phyloP scores from a whole-genome alignment of 2,113 vertebrate genomes.

The Lamprologus sp. region DNA sequence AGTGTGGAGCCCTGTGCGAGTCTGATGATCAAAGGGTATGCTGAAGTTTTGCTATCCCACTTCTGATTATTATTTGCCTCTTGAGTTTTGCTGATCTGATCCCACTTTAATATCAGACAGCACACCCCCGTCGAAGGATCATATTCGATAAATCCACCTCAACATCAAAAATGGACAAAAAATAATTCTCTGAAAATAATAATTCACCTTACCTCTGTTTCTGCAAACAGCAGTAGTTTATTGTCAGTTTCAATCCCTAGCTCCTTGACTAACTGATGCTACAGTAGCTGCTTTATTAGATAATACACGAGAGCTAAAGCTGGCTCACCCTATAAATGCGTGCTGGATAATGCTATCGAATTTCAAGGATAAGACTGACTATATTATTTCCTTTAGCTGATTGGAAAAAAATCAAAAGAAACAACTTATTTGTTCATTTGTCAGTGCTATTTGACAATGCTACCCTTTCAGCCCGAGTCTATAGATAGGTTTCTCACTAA shows the following conservation, averaged over 20 bases:
- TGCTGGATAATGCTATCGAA: neutral
- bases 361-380: neutral
- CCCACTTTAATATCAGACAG: constrained; percentile 35
- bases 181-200: neutral
- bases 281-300: neutral
- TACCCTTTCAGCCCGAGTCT: neutral
- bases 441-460: neutral
- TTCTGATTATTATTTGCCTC: neutral
- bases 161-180: neutral
- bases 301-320: neutral
- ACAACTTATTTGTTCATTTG: neutral
- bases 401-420: neutral
- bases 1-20: neutral
- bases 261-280: neutral
- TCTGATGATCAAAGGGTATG: neutral
- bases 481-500: neutral
- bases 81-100: neutral
- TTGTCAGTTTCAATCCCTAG: neutral
- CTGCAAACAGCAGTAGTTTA: neutral
- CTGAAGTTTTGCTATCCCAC: neutral
- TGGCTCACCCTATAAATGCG: neutral
- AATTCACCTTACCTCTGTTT: neutral
- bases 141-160: neutral
- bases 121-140: neutral
- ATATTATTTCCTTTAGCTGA: neutral